phyloP scores from a whole-genome alignment of 2,797 vertebrate species.

The Kryptolebias ocellatus region DNA sequence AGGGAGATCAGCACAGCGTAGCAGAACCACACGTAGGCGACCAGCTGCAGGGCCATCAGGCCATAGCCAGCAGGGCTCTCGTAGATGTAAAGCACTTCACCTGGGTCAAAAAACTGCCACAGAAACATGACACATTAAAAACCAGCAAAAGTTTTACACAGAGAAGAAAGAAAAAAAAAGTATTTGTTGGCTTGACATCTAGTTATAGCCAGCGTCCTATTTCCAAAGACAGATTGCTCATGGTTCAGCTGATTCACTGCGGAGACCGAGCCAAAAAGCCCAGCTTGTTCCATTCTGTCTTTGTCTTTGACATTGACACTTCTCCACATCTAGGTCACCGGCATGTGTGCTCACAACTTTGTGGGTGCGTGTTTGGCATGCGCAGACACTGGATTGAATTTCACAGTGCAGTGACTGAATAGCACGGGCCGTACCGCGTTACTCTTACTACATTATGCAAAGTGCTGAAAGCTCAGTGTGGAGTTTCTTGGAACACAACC shows the following conservation, averaged over 20 bases:
- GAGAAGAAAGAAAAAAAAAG: conserved; percentile 8
- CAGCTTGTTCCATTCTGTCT: conserved; percentile 29
- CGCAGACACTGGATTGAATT: conserved; percentile 55
- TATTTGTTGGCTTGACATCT: conserved; percentile 1
- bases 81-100: conserved; percentile 91
- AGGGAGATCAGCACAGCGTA: conserved; percentile 91
- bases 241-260: conserved; percentile 33
- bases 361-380: conserved; percentile 8
- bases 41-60: conserved; percentile 90
- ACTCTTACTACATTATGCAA: conserved; percentile 78
- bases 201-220: conserved; percentile 26
- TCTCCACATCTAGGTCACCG: conserved; percentile 55
- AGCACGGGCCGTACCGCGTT: conserved; percentile 57
- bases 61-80: conserved; percentile 93
- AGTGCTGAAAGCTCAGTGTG: conserved; percentile 19
- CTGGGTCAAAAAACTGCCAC: conserved; percentile 91
- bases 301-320: conserved; percentile 58
- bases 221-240: conserved; percentile 49
- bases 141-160: conserved; percentile 20
- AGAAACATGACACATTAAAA: conserved; percentile 13
- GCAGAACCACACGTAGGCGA: conserved; percentile 95
- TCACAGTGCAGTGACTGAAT: conserved; percentile 61
- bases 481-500: conserved; percentile 30
- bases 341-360: conserved; percentile 16
- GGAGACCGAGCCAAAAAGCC: conserved; percentile 27